Evolutionary conservation across 2,888 invertebrate species (phyloP), one percentile per base, ranked within the genome.

Genomic region (Ametastegia equiseti): DNA sequence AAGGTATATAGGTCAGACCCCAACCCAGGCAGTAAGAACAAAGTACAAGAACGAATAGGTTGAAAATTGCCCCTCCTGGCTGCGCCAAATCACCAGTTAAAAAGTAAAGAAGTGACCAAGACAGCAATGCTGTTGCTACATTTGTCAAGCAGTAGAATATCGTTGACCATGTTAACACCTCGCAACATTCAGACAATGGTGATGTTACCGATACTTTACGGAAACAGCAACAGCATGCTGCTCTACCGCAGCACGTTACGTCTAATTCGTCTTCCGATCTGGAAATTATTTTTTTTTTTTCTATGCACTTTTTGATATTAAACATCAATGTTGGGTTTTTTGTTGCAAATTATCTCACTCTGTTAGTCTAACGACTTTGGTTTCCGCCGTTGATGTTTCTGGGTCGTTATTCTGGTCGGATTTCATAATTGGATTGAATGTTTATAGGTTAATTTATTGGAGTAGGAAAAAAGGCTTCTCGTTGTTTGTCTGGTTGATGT

Each of bases 21-120:
- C 89, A 89, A 33, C 91, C 91, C 4, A 91, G 86, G 4, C 84
- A 63, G 80, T 89, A 89, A 3, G 89, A 84, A 11, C 83, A 84
- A 19, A 90, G 47, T 2, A 88, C 63, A n/a, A 90, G 82, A 27
- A 83, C 2, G 80, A 87, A 86, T 0, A 91, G 84, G 5, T 89
- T 89, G 65, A 88, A 89, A 0, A 87, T 57, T 0, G 57, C 81
- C 19, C 89, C 89, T 0, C 85, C 86, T 1, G 90, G 90, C 2
- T 89, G 79, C 85, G 91, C 86, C 9, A 82, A 69, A 0, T 88
- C 83, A 5, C 89, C 90, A 15, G 89, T 77, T 9, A 89, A 75
- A 57, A 88, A 87, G 67, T 87, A 90, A 11, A 90, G 54, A 1
- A 83, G 83, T 0, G 82, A 75, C 87, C 89, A 91, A 15, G 81